phyloP scores from a whole-genome alignment of 1,140 invertebrate genomes.

The Ganaspis sp. region DNA sequence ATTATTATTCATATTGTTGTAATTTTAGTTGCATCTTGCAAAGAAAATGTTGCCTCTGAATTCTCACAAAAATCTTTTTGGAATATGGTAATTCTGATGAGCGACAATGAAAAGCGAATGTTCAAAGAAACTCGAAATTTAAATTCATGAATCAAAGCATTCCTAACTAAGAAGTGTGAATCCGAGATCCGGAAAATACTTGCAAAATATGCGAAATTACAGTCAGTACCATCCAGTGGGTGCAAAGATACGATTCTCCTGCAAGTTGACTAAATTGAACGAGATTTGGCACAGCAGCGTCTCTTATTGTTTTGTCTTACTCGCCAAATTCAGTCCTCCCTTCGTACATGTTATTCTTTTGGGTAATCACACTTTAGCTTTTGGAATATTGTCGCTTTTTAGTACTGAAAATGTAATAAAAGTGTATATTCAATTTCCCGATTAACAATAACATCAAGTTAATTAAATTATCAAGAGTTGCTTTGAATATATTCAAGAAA shows the following conservation, averaged over 20 bases:
- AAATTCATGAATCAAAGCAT: neutral
- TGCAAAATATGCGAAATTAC: slow-evolving; percentile 23
- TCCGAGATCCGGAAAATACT: neutral
- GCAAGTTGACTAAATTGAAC: slow-evolving; percentile 19
- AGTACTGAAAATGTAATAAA: too few relatives aligned
- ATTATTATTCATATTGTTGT: too few relatives aligned
- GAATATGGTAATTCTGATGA: neutral
- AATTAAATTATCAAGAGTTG: too few relatives aligned
- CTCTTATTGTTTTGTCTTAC: slow-evolving; percentile 11
- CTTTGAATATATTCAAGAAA: too few relatives aligned
- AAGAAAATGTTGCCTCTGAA: neutral
- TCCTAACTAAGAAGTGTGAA: neutral
- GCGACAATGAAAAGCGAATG: neutral
- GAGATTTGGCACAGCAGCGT: slow-evolving; percentile 8
- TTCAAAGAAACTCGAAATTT: neutral
- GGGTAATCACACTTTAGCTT: neutral
- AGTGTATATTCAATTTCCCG: too few relatives aligned
- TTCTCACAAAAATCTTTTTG: neutral
- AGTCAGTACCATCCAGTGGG: slow-evolving; percentile 1
- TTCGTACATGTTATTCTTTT: neutral
- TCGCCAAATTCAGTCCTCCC: slow-evolving; percentile 7
- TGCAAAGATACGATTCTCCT: neutral
- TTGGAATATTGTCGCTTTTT: neutral
- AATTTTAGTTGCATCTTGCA: too few relatives aligned
- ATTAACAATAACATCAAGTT: too few relatives aligned